Evolutionary conservation across 2,113 vertebrate species (phyloP), one percentile per base, ranked within the genome.

Genomic region (Rhea pennata): DNA sequence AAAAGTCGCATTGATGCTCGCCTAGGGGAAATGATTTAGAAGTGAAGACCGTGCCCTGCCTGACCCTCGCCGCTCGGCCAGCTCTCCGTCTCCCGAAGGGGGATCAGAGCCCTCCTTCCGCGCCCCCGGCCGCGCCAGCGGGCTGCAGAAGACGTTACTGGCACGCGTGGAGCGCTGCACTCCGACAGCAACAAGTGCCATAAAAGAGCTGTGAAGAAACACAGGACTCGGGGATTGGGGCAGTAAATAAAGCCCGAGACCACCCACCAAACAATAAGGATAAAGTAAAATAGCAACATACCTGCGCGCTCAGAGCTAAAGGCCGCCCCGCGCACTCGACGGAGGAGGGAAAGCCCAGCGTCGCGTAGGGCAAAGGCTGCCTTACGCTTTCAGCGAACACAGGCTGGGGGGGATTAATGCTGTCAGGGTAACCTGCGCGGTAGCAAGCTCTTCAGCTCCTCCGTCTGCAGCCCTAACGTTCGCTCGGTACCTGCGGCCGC

Each of bases 251-350:
- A 91, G 42, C 39, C 77, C 0, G 12, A 71, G 51, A 36, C 22
- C 87, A 84, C 50, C 22, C 80, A 48, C 0, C 51, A 27, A 36
- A 27, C 0, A 29, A 8, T 1, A 5, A 84, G 62, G 65, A 77
- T 14, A 65, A 67, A 78, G 71, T 1, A 70, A 26, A 7, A 40
- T 48, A 74, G n/a, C 39, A 59, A 64, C 20, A 0, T 1, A 50
- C 8, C 9, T 0, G 0, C 65, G 15, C 1, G 0, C 51, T 29
- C 13, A 2, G 11, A 13, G 26, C 3, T 14, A 19, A 66, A 44
- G 14, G 5, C 27, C 3, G 8, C 7, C 12, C 84, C 7, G 46
- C 64, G 67, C 40, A 15, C 33, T 0, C 54, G 44, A 10, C 3
- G 3, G 42, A 40, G 46, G 24, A 19, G 17, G 7, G 15, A 16